A percentile compares a stretch with the other conserved stretches of the same genome.
Evolutionary conservation across 2,797 vertebrate genomes (phyloP).

Genomic region (Fundulus diaphanus): DNA sequence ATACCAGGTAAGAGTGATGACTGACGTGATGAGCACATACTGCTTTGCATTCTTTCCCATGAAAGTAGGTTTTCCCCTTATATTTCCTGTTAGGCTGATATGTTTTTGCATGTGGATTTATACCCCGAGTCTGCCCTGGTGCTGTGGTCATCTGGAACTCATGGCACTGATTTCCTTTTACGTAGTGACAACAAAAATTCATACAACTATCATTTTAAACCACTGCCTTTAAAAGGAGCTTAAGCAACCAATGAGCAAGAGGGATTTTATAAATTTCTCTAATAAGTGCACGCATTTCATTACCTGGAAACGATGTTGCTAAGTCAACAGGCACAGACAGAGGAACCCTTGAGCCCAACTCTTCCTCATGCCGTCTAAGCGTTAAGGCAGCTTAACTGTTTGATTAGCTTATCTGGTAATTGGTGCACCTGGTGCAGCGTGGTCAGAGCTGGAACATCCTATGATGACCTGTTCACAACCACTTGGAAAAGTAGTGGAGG

Average conservation of each 20-base stretch:
- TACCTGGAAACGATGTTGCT: not conserved
- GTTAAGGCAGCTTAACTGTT: not conserved
- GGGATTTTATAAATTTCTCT: not conserved
- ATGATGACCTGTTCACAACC: no score
- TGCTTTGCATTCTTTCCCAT: conserved; percentile 26
- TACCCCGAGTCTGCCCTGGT: conserved; percentile 12
- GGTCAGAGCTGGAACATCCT: no score
- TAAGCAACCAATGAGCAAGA: not conserved
- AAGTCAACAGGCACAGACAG: not conserved
- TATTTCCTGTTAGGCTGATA: conserved; percentile 13
- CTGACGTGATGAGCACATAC: conserved; percentile 21
- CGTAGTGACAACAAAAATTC: not conserved
- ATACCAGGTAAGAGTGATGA: conserved; percentile 86
- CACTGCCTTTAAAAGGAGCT: not conserved
- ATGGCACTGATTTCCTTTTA: not conserved
- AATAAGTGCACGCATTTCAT: not conserved
- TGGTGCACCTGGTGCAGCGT: no score
- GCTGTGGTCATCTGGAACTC: not conserved
- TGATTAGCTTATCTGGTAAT: no score
- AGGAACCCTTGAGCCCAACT: not conserved
- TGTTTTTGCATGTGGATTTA: conserved; percentile 47
- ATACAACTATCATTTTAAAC: not conserved
- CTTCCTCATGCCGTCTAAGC: not conserved
- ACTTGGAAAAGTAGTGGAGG: no score
- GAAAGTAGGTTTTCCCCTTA: conserved; percentile 6